Evolutionary conservation across 2,888 invertebrate genomes (phyloP).

Genomic region (Phortica magna): DNA sequence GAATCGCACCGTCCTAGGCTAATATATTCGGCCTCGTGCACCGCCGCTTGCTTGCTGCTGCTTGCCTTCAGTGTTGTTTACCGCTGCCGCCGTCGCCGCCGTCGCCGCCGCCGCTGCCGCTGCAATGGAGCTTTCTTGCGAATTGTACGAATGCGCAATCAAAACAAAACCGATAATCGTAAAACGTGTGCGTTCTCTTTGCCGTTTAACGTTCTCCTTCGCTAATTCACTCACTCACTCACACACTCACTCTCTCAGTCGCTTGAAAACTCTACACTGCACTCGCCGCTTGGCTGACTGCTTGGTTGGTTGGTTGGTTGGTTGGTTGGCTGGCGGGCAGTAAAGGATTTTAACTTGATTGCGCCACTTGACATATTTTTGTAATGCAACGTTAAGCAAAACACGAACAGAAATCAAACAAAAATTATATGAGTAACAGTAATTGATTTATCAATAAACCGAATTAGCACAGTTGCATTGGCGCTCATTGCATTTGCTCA

Average conservation of each 20-base stretch:
- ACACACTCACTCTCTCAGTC: conserved; percentile 26
- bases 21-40: too few relatives aligned
- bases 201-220: conserved; percentile 15
- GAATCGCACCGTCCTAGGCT: too few relatives aligned
- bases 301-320: conserved; percentile 43
- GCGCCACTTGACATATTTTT: conserved; percentile 58
- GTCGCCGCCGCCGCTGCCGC: conserved; percentile 51
- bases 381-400: conserved; percentile 24
- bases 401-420: neutral
- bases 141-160: conserved; percentile 60
- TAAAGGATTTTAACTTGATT: conserved; percentile 35
- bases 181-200: conserved; percentile 39
- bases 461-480: conserved; percentile 47
- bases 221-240: conserved; percentile 32
- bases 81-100: conserved; percentile 24
- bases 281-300: conserved; percentile 15
- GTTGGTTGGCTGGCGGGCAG: conserved; percentile 34
- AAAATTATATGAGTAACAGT: conserved; percentile 37
- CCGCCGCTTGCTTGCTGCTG: neutral
- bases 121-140: conserved; percentile 36
- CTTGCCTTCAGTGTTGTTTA: conserved; percentile 43
- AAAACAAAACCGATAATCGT: conserved; percentile 72
- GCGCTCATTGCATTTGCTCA: conserved; percentile 34
- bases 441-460: conserved; percentile 59
- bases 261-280: conserved; percentile 49